Evolutionary conservation across 2,888 invertebrate genomes (phyloP).

Genomic region (Scaptomyza cyrtandrae): DNA sequence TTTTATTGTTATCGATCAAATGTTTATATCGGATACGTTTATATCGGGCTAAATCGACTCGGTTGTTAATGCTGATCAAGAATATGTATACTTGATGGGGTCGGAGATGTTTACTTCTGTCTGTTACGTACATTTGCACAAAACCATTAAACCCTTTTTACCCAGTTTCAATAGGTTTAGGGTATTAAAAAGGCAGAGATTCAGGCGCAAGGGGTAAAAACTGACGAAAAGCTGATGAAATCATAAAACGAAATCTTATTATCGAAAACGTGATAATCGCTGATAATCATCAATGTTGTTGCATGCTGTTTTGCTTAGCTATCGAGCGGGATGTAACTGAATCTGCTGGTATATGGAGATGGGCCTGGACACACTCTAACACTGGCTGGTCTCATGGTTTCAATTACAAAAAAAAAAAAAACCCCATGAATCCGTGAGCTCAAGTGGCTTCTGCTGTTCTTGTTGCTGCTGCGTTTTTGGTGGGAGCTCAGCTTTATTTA

Average conservation of each 20-base stretch:
- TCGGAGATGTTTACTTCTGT: too few species aligned
- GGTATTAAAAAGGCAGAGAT: background rate
- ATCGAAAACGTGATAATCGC: conserved; percentile 76
- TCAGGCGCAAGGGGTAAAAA: conserved; percentile 30
- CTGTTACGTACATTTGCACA: background rate
- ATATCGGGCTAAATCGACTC: too few species aligned
- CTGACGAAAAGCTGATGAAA: conserved; percentile 33
- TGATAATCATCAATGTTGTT: conserved; percentile 71
- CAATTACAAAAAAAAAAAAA: conserved; percentile 54
- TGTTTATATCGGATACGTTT: too few species aligned
- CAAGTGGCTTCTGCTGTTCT: conserved; percentile 48
- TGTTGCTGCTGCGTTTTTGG: conserved; percentile 5
- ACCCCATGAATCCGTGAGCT: conserved; percentile 55
- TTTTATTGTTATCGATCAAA: too few species aligned
- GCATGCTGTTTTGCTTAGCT: conserved; percentile 4
- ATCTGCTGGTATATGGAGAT: background rate
- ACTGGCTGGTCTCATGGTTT: conserved; percentile 38
- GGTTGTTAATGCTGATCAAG: too few species aligned
- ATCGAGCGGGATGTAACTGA: conserved; percentile 12
- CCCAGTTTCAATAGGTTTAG: too few species aligned
- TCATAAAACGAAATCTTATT: conserved; percentile 75
- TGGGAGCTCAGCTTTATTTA: conserved; percentile 54
- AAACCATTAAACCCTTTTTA: background rate
- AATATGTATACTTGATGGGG: too few species aligned
- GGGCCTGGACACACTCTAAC: background rate